These are phyloP conservation scores for Odontomyia ornata DNA, from an alignment of 2,888 invertebrate genomes.

Conservation along the genomic window DNA sequence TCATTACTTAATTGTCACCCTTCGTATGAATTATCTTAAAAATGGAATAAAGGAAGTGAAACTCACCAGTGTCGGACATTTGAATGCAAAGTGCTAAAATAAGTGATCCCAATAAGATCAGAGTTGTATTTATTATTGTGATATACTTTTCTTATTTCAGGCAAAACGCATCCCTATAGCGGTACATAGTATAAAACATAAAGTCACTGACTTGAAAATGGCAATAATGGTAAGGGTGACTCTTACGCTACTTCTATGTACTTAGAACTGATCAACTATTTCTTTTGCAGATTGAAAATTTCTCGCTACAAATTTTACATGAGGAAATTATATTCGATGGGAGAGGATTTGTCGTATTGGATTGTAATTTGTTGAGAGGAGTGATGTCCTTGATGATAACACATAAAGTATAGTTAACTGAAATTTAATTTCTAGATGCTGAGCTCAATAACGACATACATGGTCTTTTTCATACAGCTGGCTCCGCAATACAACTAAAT, in stretches of 20 bases:
- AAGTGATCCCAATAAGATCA: too few relatives aligned
- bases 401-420: background rate
- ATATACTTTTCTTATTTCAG: constrained; percentile 6
- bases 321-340: constrained; percentile 31
- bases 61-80: too few relatives aligned
- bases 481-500: constrained; percentile 18
- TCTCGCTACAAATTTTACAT: constrained; percentile 25
- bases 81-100: too few relatives aligned
- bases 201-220: constrained; percentile 8
- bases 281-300: constrained; percentile 25
- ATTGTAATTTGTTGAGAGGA: constrained; percentile 16
- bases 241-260: too few relatives aligned
- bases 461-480: constrained; percentile 35
- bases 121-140: too few relatives aligned
- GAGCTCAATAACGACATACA: constrained; percentile 25
- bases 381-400: too few relatives aligned
- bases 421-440: constrained; percentile 27
- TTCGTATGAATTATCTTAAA: too few relatives aligned
- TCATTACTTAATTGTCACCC: too few relatives aligned
- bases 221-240: constrained; percentile 7
- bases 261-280: background rate
- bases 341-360: constrained; percentile 17
- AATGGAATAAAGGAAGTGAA: too few relatives aligned
- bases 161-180: background rate
- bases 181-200: constrained; percentile 30